Percentiles rank a stretch among this genome's conserved stretches.
phyloP scores from a whole-genome alignment of 2,113 vertebrate species.

The Sylvilagus bachmani region DNA sequence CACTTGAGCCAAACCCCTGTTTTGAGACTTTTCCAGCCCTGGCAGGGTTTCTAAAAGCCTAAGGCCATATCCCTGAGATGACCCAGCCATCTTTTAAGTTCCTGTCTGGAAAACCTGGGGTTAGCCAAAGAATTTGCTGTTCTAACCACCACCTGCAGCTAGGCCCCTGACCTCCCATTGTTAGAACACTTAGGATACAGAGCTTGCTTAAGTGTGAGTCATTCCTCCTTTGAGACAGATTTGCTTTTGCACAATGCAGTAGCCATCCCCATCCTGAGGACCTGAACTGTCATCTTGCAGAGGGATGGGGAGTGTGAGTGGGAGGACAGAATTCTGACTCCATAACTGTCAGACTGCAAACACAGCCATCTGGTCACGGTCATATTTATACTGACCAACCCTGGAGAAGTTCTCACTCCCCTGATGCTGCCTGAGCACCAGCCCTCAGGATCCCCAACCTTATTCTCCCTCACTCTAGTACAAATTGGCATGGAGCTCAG shows the following conservation, averaged over 20 bases:
- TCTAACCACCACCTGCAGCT: conserved; percentile 20
- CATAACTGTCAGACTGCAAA: background rate
- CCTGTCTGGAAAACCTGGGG: background rate
- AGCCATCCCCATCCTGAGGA: conserved; percentile 5
- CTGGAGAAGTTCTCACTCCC: background rate
- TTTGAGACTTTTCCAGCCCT: background rate
- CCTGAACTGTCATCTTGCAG: background rate
- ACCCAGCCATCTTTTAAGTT: background rate
- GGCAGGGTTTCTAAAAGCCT: background rate
- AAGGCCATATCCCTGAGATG: background rate
- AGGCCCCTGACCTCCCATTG: background rate
- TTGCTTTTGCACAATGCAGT: background rate
- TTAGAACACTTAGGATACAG: background rate
- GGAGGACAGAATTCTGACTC: background rate
- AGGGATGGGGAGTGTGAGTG: background rate
- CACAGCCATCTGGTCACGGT: background rate
- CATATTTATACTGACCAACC: background rate
- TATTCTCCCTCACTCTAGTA: background rate
- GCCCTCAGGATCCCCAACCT: background rate
- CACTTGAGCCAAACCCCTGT: background rate
- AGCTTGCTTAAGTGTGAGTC: background rate
- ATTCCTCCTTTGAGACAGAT: background rate
- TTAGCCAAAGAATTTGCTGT: conserved; percentile 27
- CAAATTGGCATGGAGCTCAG: background rate
- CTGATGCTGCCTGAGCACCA: background rate